A percentile compares a stretch with the other conserved stretches of the same genome.
phyloP scores from a whole-genome alignment of 2,797 vertebrate genomes.

The Poecile montanus region DNA sequence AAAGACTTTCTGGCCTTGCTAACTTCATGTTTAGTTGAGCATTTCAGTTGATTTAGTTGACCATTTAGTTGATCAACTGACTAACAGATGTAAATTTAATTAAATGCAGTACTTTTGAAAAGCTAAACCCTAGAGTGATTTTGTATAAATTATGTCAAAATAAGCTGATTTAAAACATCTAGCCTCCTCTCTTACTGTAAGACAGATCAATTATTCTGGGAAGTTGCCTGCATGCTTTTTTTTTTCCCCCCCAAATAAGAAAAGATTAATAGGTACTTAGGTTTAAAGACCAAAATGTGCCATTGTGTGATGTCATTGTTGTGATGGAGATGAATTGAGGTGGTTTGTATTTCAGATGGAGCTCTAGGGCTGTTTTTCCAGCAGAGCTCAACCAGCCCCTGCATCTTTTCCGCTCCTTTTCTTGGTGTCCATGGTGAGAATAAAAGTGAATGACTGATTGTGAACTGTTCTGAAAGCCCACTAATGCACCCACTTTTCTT shows the following conservation, averaged over 20 bases:
- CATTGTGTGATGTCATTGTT: neutral
- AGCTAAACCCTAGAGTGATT: neutral
- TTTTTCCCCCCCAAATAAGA: neutral
- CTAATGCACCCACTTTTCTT: neutral
- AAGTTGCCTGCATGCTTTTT: neutral
- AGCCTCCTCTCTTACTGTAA: conserved; percentile 24
- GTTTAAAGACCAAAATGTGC: conserved; percentile 12
- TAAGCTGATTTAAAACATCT: conserved; percentile 45
- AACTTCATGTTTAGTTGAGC: neutral
- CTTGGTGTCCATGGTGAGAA: neutral
- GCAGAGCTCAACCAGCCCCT: neutral
- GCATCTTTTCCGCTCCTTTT: neutral
- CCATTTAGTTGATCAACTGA: conserved; percentile 45
- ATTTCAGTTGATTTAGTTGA: conserved; percentile 56
- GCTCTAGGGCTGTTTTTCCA: neutral
- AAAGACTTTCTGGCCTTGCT: neutral
- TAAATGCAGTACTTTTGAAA: conserved; percentile 14
- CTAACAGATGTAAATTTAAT: conserved; percentile 44
- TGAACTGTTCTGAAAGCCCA: neutral
- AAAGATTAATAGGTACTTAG: conserved; percentile 38
- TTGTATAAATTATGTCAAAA: conserved; percentile 40
- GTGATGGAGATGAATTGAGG: neutral
- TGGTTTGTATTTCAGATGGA: neutral
- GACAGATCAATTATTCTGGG: conserved; percentile 44
- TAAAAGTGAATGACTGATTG: neutral